These are phyloP conservation scores for Desmophyllum pertusum DNA, from an alignment of 92 coral and sea anemone species.

Conservation along the genomic window DNA sequence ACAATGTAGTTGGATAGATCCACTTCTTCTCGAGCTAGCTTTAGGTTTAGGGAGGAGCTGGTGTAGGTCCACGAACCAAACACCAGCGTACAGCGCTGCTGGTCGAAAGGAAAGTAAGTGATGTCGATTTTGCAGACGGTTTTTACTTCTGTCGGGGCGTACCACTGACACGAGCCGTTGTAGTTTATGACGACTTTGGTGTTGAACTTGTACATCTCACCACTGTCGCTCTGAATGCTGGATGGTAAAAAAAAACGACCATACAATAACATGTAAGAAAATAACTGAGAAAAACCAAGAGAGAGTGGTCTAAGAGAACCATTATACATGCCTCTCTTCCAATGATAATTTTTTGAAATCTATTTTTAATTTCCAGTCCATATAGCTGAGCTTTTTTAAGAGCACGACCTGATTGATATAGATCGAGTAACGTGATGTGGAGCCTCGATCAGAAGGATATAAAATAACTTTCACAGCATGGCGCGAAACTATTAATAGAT, in stretches of 20 bases:
- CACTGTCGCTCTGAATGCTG: slow-evolving; percentile 92
- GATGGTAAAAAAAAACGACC: neutral
- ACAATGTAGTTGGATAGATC: slow-evolving; percentile 82
- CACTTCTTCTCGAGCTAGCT: slow-evolving; percentile 67
- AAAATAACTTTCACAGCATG: no score
- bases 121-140: slow-evolving; percentile 93
- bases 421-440: no score
- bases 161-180: slow-evolving; percentile 85
- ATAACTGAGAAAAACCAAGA: no score
- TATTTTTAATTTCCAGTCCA: no score
- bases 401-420: no score
- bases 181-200: slow-evolving; percentile 78
- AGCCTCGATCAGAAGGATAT: no score
- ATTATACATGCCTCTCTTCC: no score
- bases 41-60: slow-evolving; percentile 68
- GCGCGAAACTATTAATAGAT: no score
- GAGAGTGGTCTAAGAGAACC: no score
- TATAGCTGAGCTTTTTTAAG: no score
- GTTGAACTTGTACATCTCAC: slow-evolving; percentile 95
- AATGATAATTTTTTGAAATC: no score
- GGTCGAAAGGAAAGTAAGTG: slow-evolving; percentile 91
- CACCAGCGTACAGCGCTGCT: slow-evolving; percentile 79
- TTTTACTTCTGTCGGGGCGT: slow-evolving; percentile 92
- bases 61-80: slow-evolving; percentile 99
- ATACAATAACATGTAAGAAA: neutral